Conservation (phyloP, 2,797 vertebrate genomes). For the Thunnus albacares region DNA sequence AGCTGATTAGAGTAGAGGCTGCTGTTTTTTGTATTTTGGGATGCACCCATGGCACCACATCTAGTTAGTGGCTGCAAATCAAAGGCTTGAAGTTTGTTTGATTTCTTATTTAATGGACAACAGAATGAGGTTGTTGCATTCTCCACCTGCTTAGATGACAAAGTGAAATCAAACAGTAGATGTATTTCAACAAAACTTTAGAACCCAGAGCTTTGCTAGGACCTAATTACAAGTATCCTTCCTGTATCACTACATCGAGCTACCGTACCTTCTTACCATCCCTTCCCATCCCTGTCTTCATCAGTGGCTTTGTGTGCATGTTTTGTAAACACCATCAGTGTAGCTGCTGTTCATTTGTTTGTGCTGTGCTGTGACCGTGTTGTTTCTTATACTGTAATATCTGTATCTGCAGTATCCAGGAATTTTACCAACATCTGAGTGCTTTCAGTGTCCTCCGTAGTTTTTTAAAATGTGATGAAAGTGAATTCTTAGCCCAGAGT, state of each 20-base stretch:
- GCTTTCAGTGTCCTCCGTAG: neutral
- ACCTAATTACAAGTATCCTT: neutral
- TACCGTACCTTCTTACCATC: neutral
- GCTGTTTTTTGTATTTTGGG: constrained; percentile 20
- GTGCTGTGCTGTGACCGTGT: neutral
- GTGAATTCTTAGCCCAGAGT: neutral
- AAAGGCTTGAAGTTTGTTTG: constrained; percentile 1
- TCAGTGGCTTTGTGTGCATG: constrained; percentile 11
- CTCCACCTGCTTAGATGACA: neutral
- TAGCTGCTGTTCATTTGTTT: constrained; percentile 16
- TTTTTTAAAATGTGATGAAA: neutral
- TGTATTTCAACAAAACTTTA: neutral
- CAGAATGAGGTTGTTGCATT: neutral
- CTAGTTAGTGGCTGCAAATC: neutral
- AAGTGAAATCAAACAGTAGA: neutral
- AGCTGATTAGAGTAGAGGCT: constrained; percentile 20
- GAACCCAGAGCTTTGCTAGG: neutral
- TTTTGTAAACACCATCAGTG: constrained; percentile 14
- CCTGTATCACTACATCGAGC: neutral
- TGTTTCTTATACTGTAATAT: constrained; percentile 1
- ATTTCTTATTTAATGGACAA: neutral
- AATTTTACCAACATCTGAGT: neutral
- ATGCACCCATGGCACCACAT: neutral
- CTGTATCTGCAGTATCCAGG: neutral
- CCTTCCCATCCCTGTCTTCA: neutral